phyloP scores from a whole-genome alignment of 1,140 invertebrate species.

The Kradibia gibbosae region DNA sequence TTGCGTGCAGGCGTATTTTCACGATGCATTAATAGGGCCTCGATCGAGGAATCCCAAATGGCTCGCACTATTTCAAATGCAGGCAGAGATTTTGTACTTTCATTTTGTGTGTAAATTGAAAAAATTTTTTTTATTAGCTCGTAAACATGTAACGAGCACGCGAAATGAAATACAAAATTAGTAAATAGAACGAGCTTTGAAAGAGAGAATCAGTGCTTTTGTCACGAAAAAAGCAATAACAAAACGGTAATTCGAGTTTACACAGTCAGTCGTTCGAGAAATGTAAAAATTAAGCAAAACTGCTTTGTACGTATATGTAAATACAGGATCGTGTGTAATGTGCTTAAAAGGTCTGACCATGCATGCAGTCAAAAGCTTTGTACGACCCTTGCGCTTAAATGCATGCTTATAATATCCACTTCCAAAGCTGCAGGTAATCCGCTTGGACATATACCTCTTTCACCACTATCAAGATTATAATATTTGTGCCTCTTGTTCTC shows the following conservation, averaged over 20 bases:
- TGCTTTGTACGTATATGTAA: conserved; percentile 4
- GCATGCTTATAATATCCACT: conserved; percentile 20
- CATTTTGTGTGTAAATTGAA: too few species aligned
- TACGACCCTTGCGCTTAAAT: background rate
- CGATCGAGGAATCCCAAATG: too few species aligned
- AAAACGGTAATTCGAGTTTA: background rate
- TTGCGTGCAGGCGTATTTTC: too few species aligned
- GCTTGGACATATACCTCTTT: conserved; percentile 12
- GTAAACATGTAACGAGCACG: too few species aligned
- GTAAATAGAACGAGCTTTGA: background rate
- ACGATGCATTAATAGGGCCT: too few species aligned
- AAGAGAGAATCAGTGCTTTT: background rate
- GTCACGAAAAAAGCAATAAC: background rate
- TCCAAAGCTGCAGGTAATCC: conserved; percentile 15
- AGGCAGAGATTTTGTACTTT: too few species aligned
- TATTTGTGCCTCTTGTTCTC: background rate
- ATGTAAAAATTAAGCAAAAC: conserved; percentile 31
- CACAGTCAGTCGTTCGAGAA: background rate
- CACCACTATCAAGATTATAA: background rate
- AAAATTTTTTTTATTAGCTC: too few species aligned
- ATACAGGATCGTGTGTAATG: conserved; percentile 13
- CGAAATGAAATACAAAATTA: too few species aligned
- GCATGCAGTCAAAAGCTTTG: background rate
- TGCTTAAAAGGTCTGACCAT: conserved; percentile 11
- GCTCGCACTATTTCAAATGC: too few species aligned